Evolutionary conservation across 2,113 vertebrate genomes (phyloP).

Genomic region (Charadrius vociferus): DNA sequence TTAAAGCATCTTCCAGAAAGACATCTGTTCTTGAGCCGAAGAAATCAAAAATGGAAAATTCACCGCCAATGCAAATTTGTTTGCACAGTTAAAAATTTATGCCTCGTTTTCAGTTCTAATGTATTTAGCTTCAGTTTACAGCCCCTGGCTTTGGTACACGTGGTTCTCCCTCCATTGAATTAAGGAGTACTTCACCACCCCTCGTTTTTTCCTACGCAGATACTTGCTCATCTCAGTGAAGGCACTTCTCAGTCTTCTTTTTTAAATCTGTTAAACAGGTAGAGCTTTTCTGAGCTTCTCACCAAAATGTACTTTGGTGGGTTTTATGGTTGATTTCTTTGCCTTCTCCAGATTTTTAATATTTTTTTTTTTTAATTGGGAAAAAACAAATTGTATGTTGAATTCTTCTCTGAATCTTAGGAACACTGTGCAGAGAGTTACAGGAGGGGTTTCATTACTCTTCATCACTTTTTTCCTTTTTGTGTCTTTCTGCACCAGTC

Average conservation of each 20-base stretch:
- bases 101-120: neutral
- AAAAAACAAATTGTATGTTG: neutral
- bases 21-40: neutral
- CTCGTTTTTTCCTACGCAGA: neutral
- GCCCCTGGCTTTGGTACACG: neutral
- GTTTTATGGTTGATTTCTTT: neutral
- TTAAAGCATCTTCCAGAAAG: neutral
- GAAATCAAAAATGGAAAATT: neutral
- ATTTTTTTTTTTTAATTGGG: neutral
- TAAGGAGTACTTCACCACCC: neutral
- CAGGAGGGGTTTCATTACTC: neutral
- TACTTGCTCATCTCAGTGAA: neutral
- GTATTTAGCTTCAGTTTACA: neutral
- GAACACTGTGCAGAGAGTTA: neutral
- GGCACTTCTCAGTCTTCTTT: fast-evolving
- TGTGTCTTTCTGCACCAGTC: neutral
- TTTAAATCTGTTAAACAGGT: fast-evolving
- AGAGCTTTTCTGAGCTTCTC: neutral
- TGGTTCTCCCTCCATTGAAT: neutral
- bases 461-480: neutral
- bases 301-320: fast-evolving
- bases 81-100: neutral
- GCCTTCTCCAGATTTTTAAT: neutral
- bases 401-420: neutral
- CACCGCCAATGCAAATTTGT: neutral